Evolutionary conservation across 2,888 invertebrate species (phyloP).

Genomic region (Leptopilina drosophilae): DNA sequence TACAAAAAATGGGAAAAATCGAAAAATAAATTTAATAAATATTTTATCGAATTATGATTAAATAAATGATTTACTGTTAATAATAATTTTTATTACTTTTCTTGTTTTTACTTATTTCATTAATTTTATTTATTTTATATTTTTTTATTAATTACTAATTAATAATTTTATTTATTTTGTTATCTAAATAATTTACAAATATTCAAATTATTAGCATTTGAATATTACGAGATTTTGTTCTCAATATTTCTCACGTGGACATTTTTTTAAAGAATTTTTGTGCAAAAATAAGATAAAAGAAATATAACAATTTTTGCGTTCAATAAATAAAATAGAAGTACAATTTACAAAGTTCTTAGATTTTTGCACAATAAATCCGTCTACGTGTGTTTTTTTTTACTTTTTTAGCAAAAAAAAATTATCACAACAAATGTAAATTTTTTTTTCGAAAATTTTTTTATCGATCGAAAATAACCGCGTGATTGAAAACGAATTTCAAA

Average conservation of each 20-base stretch:
- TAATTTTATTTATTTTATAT: no score
- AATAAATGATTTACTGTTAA: no score
- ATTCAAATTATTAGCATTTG: background rate
- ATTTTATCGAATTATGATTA: background rate
- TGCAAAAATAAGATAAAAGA: constrained; percentile 19
- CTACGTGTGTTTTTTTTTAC: background rate
- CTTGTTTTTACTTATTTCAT: no score
- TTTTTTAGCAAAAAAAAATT: no score
- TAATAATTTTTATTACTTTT: no score
- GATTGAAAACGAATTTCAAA: constrained; percentile 1
- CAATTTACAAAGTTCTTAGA: constrained; percentile 26
- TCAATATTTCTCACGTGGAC: background rate
- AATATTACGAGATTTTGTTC: background rate
- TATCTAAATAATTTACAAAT: background rate
- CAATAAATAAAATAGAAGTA: constrained; percentile 29
- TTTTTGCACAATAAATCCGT: background rate
- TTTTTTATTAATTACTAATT: background rate
- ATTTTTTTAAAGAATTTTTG: background rate
- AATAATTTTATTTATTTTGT: no score
- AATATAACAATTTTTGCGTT: constrained; percentile 25
- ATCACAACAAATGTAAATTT: no score
- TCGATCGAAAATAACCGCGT: background rate
- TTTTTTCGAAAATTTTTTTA: background rate
- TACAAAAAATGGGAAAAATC: background rate
- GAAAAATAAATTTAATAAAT: background rate